A percentile compares a stretch with the other conserved stretches of the same genome.
phyloP scores from a whole-genome alignment of 2,113 vertebrate genomes.

The Aramus guarauna region DNA sequence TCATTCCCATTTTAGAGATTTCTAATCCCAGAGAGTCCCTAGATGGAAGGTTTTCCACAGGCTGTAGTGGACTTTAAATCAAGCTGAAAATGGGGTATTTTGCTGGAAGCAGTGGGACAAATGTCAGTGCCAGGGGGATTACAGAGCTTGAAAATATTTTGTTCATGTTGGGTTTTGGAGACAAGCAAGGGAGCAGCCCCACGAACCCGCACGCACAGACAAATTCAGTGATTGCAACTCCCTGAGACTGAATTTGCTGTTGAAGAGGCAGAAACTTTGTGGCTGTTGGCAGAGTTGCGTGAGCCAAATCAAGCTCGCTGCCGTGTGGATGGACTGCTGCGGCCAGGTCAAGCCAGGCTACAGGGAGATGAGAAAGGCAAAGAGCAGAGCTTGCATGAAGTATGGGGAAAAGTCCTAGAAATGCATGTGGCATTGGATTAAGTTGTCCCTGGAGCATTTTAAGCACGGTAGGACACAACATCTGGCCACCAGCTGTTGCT shows the following conservation, averaged over 20 bases:
- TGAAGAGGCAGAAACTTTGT: neutral
- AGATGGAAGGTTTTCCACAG: constrained; percentile 19
- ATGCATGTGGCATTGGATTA: neutral
- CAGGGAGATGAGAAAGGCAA: neutral
- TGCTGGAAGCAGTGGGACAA: neutral
- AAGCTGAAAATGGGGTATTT: neutral
- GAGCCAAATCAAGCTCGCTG: fast-evolving
- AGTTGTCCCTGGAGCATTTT: neutral
- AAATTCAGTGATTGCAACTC: neutral
- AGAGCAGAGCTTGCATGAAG: neutral
- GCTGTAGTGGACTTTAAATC: neutral
- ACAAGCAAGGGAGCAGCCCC: neutral
- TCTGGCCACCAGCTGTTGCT: constrained; percentile 24
- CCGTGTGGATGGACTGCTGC: fast-evolving
- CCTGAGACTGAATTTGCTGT: neutral
- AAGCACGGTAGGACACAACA: neutral
- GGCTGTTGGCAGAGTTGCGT: neutral
- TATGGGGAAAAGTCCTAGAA: neutral
- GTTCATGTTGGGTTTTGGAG: neutral
- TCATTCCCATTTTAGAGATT: neutral
- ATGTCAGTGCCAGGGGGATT: neutral
- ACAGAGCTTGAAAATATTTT: neutral
- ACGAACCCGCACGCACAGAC: neutral
- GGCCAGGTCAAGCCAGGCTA: neutral
- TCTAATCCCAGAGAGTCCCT: constrained; percentile 9